Percentiles rank a stretch among this genome's conserved stretches.
Evolutionary conservation across 2,797 vertebrate genomes (phyloP).

Genomic region (Chromobotia macracanthus): DNA sequence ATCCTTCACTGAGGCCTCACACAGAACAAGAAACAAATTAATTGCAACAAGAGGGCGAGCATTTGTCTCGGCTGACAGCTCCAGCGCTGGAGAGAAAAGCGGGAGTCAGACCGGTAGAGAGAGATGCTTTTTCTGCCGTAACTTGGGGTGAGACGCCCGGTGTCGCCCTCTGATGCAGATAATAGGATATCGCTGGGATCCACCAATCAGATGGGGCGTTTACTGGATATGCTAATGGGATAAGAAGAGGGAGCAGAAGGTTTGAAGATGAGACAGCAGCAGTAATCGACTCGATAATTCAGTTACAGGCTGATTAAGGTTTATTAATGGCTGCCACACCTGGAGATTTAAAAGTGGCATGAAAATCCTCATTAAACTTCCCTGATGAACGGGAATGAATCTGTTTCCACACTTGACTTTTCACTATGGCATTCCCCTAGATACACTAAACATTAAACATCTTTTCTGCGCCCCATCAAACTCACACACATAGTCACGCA

Average conservation of each 20-base stretch:
- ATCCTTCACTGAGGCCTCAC: constrained; percentile 80
- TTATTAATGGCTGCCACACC: constrained; percentile 1
- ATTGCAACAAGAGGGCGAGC: constrained; percentile 77
- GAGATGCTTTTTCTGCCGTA: constrained; percentile 67
- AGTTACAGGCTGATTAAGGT: constrained; percentile 63
- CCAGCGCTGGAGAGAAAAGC: constrained; percentile 53
- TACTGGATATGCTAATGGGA: constrained; percentile 69
- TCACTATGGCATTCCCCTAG: too few relatives aligned
- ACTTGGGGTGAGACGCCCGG: constrained; percentile 72
- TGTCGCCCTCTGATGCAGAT: constrained; percentile 77
- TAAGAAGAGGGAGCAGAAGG: constrained; percentile 59
- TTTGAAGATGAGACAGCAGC: constrained; percentile 65
- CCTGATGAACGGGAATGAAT: constrained; percentile 43
- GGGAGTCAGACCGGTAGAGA: constrained; percentile 30
- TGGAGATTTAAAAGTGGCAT: background rate
- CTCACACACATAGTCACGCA: too few relatives aligned
- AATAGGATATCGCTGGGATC: constrained; percentile 67
- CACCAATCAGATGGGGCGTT: constrained; percentile 66
- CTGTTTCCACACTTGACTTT: constrained; percentile 33
- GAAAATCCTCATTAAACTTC: constrained; percentile 40
- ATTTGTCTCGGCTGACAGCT: constrained; percentile 82
- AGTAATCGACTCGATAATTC: constrained; percentile 73
- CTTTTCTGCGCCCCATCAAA: too few relatives aligned
- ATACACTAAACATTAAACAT: too few relatives aligned
- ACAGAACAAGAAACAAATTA: constrained; percentile 86